Evolutionary conservation across 2,797 vertebrate species (phyloP).

Genomic region (Smutsia gigantea): DNA sequence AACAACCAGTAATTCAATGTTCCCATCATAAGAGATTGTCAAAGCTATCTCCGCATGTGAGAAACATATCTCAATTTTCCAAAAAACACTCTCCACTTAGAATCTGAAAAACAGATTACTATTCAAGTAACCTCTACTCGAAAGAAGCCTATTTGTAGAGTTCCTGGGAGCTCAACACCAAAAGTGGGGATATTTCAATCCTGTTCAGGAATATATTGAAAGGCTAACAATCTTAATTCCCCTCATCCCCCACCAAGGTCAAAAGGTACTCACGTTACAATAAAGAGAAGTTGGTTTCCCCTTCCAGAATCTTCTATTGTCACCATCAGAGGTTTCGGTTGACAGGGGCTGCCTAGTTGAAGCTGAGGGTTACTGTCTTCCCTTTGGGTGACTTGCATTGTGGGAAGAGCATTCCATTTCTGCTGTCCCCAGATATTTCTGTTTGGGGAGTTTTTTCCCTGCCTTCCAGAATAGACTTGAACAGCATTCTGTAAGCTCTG

Average conservation of each 20-base stretch:
- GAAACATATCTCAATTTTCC: not conserved
- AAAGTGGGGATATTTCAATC: not conserved
- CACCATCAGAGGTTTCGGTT: fast-evolving
- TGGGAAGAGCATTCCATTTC: not conserved
- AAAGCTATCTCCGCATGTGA: not conserved
- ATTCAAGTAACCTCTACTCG: not conserved
- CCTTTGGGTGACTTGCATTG: not conserved
- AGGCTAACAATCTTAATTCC: not conserved
- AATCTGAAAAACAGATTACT: not conserved
- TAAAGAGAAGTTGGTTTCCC: not conserved
- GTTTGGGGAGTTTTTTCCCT: not conserved
- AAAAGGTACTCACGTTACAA: not conserved
- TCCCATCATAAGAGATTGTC: not conserved
- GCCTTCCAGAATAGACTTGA: not conserved
- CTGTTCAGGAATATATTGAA: not conserved
- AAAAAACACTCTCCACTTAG: not conserved
- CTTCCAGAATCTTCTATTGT: too few species aligned
- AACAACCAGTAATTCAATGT: not conserved
- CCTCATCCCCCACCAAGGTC: not conserved
- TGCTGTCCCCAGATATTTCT: not conserved
- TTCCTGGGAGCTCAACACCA: not conserved
- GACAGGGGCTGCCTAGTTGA: not conserved
- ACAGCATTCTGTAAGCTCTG: not conserved
- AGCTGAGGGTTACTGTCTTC: not conserved
- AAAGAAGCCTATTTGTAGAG: not conserved